These are phyloP conservation scores for Tryphoninae sp. DNA, from an alignment of 2,888 invertebrate genomes.

Conservation along the genomic window DNA sequence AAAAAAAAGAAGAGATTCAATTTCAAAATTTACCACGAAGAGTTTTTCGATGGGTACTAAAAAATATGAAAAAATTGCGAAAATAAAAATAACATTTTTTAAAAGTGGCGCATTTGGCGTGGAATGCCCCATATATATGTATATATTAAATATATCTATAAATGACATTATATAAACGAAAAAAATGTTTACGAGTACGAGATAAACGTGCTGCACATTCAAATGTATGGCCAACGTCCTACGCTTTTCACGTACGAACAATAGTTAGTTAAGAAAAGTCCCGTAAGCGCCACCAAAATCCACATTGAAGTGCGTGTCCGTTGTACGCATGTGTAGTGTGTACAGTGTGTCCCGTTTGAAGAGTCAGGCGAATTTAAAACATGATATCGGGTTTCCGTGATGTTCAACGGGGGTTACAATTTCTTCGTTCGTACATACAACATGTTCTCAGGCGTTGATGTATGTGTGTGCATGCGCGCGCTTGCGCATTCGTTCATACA, in stretches of 20 bases:
- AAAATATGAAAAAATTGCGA: too few relatives aligned
- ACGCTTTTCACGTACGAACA: constrained; percentile 12
- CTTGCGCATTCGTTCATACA: neutral
- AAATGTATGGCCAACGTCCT: constrained; percentile 28
- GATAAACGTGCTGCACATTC: constrained; percentile 20
- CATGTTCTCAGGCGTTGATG: neutral
- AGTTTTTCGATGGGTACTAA: too few relatives aligned
- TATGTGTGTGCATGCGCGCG: neutral
- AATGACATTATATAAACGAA: constrained; percentile 59
- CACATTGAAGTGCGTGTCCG: neutral
- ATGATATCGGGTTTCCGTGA: constrained; percentile 35
- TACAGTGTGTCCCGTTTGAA: neutral
- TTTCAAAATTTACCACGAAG: too few relatives aligned
- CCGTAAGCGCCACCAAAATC: constrained; percentile 12
- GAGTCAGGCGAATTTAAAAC: constrained; percentile 33
- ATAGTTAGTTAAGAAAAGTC: constrained; percentile 43
- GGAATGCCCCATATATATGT: constrained; percentile 27
- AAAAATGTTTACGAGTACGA: constrained; percentile 51
- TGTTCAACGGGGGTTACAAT: neutral
- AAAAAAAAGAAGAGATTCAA: too few relatives aligned
- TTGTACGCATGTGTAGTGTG: neutral
- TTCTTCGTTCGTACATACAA: neutral
- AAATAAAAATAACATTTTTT: too few relatives aligned
- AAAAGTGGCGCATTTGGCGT: too few relatives aligned
- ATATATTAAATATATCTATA: constrained; percentile 50